Percentiles rank a stretch among this genome's conserved stretches.
Evolutionary conservation across 2,113 vertebrate genomes (phyloP).

Genomic region (Sisor rabdophorus): DNA sequence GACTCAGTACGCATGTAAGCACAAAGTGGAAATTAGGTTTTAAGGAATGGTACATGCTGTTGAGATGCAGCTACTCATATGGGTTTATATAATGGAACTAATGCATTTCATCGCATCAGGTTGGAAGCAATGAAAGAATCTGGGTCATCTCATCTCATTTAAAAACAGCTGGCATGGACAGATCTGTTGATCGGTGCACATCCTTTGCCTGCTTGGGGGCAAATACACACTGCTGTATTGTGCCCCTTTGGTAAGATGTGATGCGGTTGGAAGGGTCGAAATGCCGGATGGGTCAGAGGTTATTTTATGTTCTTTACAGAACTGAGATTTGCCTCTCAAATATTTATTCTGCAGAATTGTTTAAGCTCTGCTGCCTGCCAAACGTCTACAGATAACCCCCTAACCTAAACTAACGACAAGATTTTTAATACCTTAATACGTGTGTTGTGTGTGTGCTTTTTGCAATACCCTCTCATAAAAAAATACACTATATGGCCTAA

Average conservation of each 20-base stretch:
- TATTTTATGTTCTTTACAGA: slow-evolving; percentile 1
- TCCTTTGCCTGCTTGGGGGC: slow-evolving; percentile 36
- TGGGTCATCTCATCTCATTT: slow-evolving; percentile 68
- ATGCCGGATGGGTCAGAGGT: slow-evolving; percentile 4
- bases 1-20: slow-evolving; percentile 16
- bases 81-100: slow-evolving; percentile 53
- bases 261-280: background rate
- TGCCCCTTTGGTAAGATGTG: background rate
- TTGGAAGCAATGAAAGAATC: slow-evolving; percentile 59
- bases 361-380: slow-evolving; percentile 57
- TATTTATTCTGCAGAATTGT: slow-evolving; percentile 47
- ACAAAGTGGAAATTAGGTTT: slow-evolving; percentile 54
- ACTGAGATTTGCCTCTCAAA: background rate
- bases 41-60: slow-evolving; percentile 61
- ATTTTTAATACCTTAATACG: too few species aligned
- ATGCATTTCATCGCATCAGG: slow-evolving; percentile 58
- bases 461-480: too few species aligned
- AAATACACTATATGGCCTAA: too few species aligned
- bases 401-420: slow-evolving; percentile 45
- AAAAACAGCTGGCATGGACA: slow-evolving; percentile 57
- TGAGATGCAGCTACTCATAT: slow-evolving; percentile 60
- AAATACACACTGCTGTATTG: background rate
- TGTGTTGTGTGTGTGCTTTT: too few species aligned
- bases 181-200: slow-evolving; percentile 41
- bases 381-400: slow-evolving; percentile 53